Conservation (phyloP, 2,113 vertebrate genomes). For the Corapipo altera region DNA sequence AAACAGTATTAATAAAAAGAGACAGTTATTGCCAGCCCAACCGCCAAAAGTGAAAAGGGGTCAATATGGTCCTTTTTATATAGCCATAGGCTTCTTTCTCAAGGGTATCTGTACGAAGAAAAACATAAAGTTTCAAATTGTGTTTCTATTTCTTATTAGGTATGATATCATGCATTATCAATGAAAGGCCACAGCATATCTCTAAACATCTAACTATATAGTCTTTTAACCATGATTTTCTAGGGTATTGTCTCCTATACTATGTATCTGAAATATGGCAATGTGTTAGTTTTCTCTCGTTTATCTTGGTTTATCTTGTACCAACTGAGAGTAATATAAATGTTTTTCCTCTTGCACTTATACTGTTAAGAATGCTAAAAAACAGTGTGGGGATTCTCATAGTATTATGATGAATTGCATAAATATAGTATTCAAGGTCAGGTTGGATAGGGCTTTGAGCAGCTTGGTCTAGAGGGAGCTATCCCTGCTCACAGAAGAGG, state of each 20-base stretch:
- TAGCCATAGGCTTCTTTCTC: background rate
- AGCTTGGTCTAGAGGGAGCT: background rate
- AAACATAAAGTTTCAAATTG: background rate
- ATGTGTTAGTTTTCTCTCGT: background rate
- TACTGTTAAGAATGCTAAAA: background rate
- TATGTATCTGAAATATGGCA: background rate
- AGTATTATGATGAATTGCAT: background rate
- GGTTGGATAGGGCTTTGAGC: background rate
- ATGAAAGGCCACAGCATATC: background rate
- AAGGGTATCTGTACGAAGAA: background rate
- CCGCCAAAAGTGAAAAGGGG: slow-evolving; percentile 8
- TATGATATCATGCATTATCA: background rate
- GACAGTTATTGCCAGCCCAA: slow-evolving; percentile 31
- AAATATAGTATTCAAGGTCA: background rate
- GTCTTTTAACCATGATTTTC: background rate
- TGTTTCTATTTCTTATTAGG: background rate
- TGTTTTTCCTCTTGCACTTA: background rate
- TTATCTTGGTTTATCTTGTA: background rate
- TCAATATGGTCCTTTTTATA: slow-evolving; percentile 12
- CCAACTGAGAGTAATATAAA: background rate
- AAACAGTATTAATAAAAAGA: slow-evolving; percentile 65
- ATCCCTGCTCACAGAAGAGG: no score
- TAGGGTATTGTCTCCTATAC: background rate
- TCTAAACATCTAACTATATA: background rate
- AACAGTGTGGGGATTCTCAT: background rate